Evolutionary conservation across 1,140 invertebrate genomes (phyloP).

Genomic region (Calliphora vicina): DNA sequence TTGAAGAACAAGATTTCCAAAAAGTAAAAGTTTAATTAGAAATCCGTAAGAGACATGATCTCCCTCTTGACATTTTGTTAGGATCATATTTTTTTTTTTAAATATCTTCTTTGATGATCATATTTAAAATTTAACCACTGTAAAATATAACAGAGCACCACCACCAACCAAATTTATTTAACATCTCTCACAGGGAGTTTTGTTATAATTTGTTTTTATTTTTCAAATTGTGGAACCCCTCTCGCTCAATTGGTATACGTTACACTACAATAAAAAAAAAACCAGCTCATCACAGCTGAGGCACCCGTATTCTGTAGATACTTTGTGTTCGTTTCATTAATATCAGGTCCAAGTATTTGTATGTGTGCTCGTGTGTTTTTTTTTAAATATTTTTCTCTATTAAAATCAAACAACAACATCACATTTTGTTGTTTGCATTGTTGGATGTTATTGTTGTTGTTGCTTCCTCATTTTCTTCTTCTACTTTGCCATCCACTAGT

Average conservation of each 20-base stretch:
- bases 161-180: neutral
- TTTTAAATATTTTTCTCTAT: neutral
- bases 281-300: neutral
- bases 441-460: conserved; percentile 7
- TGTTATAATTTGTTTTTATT: neutral
- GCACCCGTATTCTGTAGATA: neutral
- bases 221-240: neutral
- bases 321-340: neutral
- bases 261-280: neutral
- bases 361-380: neutral
- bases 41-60: too few species aligned
- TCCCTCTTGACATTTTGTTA: too few species aligned
- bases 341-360: neutral
- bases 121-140: neutral
- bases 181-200: neutral
- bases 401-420: neutral
- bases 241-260: neutral
- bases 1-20: too few species aligned
- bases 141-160: neutral
- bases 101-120: too few species aligned
- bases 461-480: neutral
- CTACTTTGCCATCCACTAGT: neutral
- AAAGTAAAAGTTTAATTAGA: too few species aligned
- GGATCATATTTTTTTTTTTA: too few species aligned
- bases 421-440: neutral